Evolutionary conservation across 1,140 invertebrate species (phyloP).

Genomic region (Caenorhabditis briggsae): DNA sequence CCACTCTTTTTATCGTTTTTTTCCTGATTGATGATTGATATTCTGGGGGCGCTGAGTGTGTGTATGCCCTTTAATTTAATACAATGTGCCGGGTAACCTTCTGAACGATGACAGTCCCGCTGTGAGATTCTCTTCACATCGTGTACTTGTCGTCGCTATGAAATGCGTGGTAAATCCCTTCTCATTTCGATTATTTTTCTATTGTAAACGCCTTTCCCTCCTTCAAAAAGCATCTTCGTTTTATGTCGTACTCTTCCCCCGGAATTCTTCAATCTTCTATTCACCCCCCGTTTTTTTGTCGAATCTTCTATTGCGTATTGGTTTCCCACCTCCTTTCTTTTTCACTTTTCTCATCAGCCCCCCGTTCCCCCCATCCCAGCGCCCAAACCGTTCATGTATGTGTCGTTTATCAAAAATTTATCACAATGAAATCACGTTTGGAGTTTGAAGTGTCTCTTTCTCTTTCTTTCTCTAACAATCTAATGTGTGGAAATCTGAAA

Average conservation of each 20-base stretch:
- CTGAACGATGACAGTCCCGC: neutral
- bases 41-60: neutral
- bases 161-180: slow-evolving; percentile 49
- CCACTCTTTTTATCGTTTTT: slow-evolving; percentile 24
- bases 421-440: slow-evolving; percentile 53
- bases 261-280: slow-evolving; percentile 8
- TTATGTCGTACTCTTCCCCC: neutral
- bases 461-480: slow-evolving; percentile 3
- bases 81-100: slow-evolving; percentile 50
- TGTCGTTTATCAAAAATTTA: slow-evolving; percentile 41
- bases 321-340: neutral
- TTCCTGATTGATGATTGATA: slow-evolving; percentile 45
- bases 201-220: neutral
- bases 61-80: slow-evolving; percentile 38
- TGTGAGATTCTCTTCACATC: neutral
- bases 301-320: slow-evolving; percentile 46
- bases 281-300: neutral
- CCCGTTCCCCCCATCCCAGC: neutral
- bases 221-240: neutral
- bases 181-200: slow-evolving; percentile 38
- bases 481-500: slow-evolving; percentile 22
- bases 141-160: slow-evolving; percentile 5
- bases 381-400: slow-evolving; percentile 41
- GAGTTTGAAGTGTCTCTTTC: neutral
- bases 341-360: neutral